Base-by-base conservation (phyloP, 2,113 vertebrate genomes). In the Octodon degus region DNA sequence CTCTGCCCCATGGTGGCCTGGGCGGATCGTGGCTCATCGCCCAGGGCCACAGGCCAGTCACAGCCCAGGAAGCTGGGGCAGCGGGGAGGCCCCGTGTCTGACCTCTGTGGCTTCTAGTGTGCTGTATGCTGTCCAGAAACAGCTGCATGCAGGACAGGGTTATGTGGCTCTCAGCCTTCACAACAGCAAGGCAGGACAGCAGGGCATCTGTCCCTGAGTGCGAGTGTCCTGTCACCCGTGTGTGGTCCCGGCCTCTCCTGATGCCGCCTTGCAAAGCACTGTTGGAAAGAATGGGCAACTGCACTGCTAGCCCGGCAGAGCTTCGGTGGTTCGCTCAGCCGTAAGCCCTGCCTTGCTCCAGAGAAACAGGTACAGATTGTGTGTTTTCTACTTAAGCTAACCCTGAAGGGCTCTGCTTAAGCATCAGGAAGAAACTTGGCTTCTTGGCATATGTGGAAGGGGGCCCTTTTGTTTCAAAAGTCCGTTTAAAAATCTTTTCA, bases 191-290 rank as follows among this genome's bases (percentile, higher is more conserved):
- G 74, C 32, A 11, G 37, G 47, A 19, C 14, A 53, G 74, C 37
- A 8, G 32, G 37, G 55, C 25, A 6, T 55, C 12, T 25, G 37
- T 47, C 22, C 1, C 1, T 0, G 24, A 85, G 86, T 22, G 13
- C 40, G 24, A 9, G n/a, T 55, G 37, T n/a, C 27, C 19, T 4
- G 0, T 17, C 1, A 10, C 50, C 43, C n/a, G 20, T 12, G 16
- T 16, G 0, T 2, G 67, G 25, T 43, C 4, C 12, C 40, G 1
- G 0, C 50, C 50, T 77, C 13, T 89, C 11, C 27, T 1, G 3
- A 1, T 30, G 14, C 55, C n/a, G 47, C 12, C 55, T 74, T 16
- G 17, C 0, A 32, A n/a, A 67, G 27, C 16, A 17, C 53, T 63
- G 60, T 4, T 47, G 19, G 8, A 68, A 58, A 27, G 67, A 81